Conservation (phyloP, 2,797 vertebrate genomes). For the Sebastes paucispinis region DNA sequence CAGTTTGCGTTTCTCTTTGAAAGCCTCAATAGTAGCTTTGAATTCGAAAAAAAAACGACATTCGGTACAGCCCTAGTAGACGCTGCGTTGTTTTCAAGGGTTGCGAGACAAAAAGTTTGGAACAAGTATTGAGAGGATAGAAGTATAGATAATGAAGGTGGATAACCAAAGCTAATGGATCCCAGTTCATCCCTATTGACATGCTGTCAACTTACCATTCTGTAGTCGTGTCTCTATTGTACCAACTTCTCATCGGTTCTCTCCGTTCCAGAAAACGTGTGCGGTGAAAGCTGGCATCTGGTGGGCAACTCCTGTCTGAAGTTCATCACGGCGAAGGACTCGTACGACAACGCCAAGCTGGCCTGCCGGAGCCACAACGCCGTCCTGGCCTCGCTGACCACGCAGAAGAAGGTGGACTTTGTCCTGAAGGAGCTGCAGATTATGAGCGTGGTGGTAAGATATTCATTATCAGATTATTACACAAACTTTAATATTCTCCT, state of each 20-base stretch:
- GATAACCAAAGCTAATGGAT: not conserved
- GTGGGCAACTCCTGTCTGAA: conserved; percentile 95
- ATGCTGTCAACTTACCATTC: no score
- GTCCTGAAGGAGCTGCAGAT: conserved; percentile 94
- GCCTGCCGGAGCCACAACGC: conserved; percentile 90
- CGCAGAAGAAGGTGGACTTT: conserved; percentile 95
- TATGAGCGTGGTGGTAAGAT: conserved; percentile 88
- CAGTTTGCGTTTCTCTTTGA: no score
- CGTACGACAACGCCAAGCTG: conserved; percentile 94
- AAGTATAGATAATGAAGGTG: not conserved
- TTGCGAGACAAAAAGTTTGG: not conserved
- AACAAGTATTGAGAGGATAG: no score
- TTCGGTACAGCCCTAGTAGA: not conserved
- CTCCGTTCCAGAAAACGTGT: conserved; percentile 88
- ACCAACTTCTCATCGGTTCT: not conserved
- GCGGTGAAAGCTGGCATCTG: conserved; percentile 93
- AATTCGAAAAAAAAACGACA: no score
- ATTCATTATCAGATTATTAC: not conserved
- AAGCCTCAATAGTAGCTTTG: no score
- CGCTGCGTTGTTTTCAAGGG: not conserved
- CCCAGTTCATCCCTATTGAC: not conserved
- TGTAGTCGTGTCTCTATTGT: fast-evolving
- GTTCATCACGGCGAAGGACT: conserved; percentile 90
- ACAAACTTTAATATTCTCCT: not conserved
- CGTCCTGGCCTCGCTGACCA: conserved; percentile 92